Conservation (phyloP, 2,113 vertebrate species). For the Leucosticte australis region DNA sequence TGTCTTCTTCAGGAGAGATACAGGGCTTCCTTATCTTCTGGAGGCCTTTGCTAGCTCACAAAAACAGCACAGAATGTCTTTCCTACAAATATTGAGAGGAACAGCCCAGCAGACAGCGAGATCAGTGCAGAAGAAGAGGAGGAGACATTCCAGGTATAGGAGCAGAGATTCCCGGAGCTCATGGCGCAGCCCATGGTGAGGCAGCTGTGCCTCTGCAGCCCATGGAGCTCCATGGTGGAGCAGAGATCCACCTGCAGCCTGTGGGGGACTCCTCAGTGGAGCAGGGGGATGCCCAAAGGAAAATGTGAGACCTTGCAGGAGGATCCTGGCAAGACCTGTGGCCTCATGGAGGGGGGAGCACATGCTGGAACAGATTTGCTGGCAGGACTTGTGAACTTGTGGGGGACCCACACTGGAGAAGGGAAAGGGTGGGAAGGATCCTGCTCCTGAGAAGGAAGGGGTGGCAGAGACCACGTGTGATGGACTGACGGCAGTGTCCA, state of each 20-base stretch:
- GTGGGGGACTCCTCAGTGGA: background rate
- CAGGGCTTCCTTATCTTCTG: too few species aligned
- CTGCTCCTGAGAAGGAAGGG: background rate
- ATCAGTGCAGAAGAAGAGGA: background rate
- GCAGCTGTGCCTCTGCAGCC: background rate
- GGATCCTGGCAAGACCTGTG: background rate
- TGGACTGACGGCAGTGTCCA: background rate
- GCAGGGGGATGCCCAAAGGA: background rate
- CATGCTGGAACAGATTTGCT: background rate
- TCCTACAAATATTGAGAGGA: too few species aligned
- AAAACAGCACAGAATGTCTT: too few species aligned
- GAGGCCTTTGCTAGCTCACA: too few species aligned
- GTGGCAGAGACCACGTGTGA: fast-evolving
- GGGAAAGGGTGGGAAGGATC: background rate
- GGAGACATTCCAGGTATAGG: fast-evolving
- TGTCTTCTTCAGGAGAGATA: too few species aligned
- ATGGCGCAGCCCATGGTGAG: too few species aligned
- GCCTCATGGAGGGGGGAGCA: background rate
- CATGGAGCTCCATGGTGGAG: fast-evolving
- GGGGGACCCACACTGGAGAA: background rate
- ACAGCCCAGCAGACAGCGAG: fast-evolving
- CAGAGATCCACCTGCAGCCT: background rate
- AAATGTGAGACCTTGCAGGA: background rate
- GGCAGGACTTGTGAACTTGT: background rate
- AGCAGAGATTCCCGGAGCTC: background rate